These are phyloP conservation scores for Platyura marginata DNA, from an alignment of 1,140 invertebrate genomes.

Conservation along the genomic window DNA sequence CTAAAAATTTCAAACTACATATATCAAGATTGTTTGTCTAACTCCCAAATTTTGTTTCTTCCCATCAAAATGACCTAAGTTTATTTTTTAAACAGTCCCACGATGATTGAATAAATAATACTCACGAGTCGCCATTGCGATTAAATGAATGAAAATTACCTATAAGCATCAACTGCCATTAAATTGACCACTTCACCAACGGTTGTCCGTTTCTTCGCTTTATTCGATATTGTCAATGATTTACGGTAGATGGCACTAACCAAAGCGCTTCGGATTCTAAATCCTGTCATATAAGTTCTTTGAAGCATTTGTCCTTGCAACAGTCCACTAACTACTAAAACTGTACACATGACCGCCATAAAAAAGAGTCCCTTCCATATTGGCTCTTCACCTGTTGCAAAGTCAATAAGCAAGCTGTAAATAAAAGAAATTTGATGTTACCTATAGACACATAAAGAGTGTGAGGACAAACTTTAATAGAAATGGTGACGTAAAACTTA, in stretches of 20 bases:
- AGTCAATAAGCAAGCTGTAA: not conserved
- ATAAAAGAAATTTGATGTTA: constrained; percentile 10
- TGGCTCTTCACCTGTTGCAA: constrained; percentile 10
- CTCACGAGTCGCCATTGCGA: too few species aligned
- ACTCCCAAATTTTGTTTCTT: too few species aligned
- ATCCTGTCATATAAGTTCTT: constrained; percentile 75
- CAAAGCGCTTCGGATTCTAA: constrained; percentile 77
- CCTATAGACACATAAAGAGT: too few species aligned
- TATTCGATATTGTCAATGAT: constrained; percentile 57
- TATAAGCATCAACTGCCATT: constrained; percentile 54
- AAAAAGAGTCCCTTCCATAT: constrained; percentile 53
- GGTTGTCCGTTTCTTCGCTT: constrained; percentile 62
- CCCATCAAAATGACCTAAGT: too few species aligned
- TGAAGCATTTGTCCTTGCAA: constrained; percentile 79
- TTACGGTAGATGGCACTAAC: constrained; percentile 91
- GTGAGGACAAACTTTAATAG: constrained; percentile 32
- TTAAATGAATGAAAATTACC: too few species aligned
- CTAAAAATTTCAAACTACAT: too few species aligned
- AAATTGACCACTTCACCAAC: constrained; percentile 86
- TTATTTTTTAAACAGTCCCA: too few species aligned
- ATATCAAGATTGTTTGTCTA: too few species aligned
- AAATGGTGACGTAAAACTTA: constrained; percentile 71
- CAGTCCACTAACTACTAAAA: constrained; percentile 70
- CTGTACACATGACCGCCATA: constrained; percentile 52
- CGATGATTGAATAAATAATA: too few species aligned